Evolutionary conservation across 2,113 vertebrate species (phyloP), one percentile per base, ranked within the genome.

Genomic region (Tamias sibiricus): DNA sequence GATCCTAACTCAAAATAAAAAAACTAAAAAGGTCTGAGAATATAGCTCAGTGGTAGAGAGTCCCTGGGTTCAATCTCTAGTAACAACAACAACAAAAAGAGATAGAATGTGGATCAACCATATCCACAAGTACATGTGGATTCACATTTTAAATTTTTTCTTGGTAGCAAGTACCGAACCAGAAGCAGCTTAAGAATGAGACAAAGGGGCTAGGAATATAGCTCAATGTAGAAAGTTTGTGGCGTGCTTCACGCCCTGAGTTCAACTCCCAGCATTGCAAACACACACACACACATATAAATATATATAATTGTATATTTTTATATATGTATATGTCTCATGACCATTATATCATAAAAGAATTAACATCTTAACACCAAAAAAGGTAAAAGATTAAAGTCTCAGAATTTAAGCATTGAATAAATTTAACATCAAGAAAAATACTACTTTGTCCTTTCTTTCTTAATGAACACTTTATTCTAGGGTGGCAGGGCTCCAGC

Each of bases 331-430:
- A 54, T 54, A 54, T 20, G 20, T 54, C 5, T 54, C 4, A 54
- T 54, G 17, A 54, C 54, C 54, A 54, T 54, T 13, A 54, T 54
- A 54, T 54, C 54, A 74, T 42, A 72, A 52, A 52, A 52, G 49
- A 52, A 52, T 14, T 52, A 52, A 52, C 49, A 52, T 52, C 49
- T 52, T 52, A 52, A 52, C 13, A 52, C 40, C 16, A 90, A 84
- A 83, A 81, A 72, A 74, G 32, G n/a, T 24, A 42, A 44, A 75
- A 85, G 22, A n/a, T 37, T 83, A 72, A 26, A 76, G 20, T 94
- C 44, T 72, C 57, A 69, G n/a, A 89, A 95, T 85, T 92, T 85
- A 89, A 92, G 37, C 85, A 59, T 26, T 82, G 30, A 71, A 49
- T 80, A 85, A 54, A 77, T 66, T 40, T 66, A 89, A 72, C 47